Percentiles rank a stretch among this genome's conserved stretches.
These are phyloP conservation scores for Galaxea fascicularis DNA, from an alignment of 92 coral and sea anemone genomes.

Conservation along the genomic window DNA sequence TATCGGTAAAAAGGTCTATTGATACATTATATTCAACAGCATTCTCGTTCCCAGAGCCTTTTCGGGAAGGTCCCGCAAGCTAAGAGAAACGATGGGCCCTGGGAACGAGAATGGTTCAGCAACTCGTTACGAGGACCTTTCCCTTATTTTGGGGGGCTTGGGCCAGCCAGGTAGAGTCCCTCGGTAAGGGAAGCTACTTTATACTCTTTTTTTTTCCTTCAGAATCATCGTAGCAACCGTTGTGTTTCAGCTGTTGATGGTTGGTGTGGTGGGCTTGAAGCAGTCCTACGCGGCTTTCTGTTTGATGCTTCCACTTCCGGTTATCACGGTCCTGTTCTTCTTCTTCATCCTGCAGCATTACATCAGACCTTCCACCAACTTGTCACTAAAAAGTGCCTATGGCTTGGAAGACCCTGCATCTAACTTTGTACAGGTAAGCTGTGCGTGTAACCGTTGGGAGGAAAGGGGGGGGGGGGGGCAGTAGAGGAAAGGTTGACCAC, in stretches of 20 bases:
- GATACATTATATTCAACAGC: no score
- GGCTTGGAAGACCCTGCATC: conserved; percentile 65
- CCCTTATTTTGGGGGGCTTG: no score
- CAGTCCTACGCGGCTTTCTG: conserved; percentile 60
- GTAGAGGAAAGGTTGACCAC: no score
- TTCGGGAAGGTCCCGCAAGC: no score
- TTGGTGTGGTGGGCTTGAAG: conserved; percentile 90
- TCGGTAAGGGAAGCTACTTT: background rate
- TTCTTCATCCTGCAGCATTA: conserved; percentile 75
- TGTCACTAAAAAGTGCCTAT: conserved; percentile 58
- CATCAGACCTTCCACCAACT: conserved; percentile 55
- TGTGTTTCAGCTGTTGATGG: conserved; percentile 88
- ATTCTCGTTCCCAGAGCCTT: no score
- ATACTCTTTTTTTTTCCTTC: background rate
- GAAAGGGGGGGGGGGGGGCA: background rate
- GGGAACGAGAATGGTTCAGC: no score
- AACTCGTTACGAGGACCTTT: no score
- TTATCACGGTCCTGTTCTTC: conserved; percentile 78
- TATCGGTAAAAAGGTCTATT: no score
- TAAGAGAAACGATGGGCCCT: no score
- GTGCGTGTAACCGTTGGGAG: background rate
- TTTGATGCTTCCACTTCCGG: conserved; percentile 85
- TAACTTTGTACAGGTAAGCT: conserved; percentile 64
- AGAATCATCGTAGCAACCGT: conserved; percentile 85
- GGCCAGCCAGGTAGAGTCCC: background rate